A percentile compares a stretch with the other conserved stretches of the same genome.
These are phyloP conservation scores for Hypsopygia costalis DNA, from an alignment of 2,888 invertebrate genomes.

Conservation along the genomic window DNA sequence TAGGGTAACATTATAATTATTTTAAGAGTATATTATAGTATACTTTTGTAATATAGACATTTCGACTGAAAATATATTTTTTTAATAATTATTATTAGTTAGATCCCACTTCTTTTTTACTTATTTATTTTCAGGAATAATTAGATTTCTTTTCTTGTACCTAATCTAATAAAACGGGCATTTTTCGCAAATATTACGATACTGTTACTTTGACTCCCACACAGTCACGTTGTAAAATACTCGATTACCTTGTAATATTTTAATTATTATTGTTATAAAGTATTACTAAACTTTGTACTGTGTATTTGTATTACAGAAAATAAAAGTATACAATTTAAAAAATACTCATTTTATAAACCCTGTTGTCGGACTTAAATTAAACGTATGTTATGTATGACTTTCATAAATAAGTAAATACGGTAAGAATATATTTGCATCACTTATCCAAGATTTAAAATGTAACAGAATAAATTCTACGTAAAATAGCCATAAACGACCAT, in stretches of 20 bases:
- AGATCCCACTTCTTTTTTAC: slow-evolving; percentile 23
- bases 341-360: background rate
- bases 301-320: slow-evolving; percentile 15
- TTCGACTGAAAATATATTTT: slow-evolving; percentile 53
- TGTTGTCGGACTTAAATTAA: no score
- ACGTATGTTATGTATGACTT: no score
- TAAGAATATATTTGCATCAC: no score
- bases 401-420: no score
- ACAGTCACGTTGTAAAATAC: background rate
- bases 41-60: slow-evolving; percentile 43
- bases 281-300: slow-evolving; percentile 4
- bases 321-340: slow-evolving; percentile 8
- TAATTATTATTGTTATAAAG: no score
- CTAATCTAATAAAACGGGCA: slow-evolving; percentile 15
- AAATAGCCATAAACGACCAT: no score
- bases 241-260: no score
- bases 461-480: no score
- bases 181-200: slow-evolving; percentile 18
- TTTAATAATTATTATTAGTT: slow-evolving; percentile 34
- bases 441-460: no score
- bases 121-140: slow-evolving; percentile 24
- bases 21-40: slow-evolving; percentile 19
- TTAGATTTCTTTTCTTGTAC: slow-evolving; percentile 13
- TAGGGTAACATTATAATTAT: slow-evolving; percentile 22
- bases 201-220: background rate